Evolutionary conservation across 2,888 invertebrate genomes (phyloP), one percentile per base, ranked within the genome.

Genomic region (Spilosoma lubricipeda): DNA sequence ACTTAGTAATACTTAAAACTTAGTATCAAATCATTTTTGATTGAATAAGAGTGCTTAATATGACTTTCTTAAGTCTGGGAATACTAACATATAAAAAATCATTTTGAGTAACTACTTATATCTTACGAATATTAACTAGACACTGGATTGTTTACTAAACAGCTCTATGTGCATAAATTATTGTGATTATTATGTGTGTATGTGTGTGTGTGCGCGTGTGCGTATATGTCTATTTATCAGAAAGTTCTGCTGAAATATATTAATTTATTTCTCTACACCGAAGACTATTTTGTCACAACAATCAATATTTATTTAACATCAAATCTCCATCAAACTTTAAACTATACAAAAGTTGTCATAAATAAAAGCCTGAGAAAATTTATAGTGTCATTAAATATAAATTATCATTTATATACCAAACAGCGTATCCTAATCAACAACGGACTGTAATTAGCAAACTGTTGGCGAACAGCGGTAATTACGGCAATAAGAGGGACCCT

Each of bases 301-400:
- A 9, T 27, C 59, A n/a, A 3, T 2, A 3, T 27, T 27, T 15
- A 15, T 5, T 27, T 18, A 11, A 65, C 27, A 45, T 20, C 5
- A 42, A 45, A 27, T 45, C 11, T 67, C 45, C 13, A 0, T 20
- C 20, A 48, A 67, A 48, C 13, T 67, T 30, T 30, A 30, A 67
- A 30, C n/a, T n/a, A n/a, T n/a, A n/a, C 33, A 2, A 30, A 30
- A 20, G 1, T 30, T 23, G 33, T 33, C 23, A 30, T 48, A 67
- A 67, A 33, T 33, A 48, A 8, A 33, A 33, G 1, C 45, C 48
- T 48, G 11, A 48, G 7, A 13, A 23, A 67, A 59, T 67, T 67
- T 45, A 45, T n/a, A 45, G 30, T 33, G 33, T 67, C 48, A 67
- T 67, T 56, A 71, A 75, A 78, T 78, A 74, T 67, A 64, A 45